Conservation (phyloP, 2,888 invertebrate genomes). For the Drosophila peninsularis region DNA sequence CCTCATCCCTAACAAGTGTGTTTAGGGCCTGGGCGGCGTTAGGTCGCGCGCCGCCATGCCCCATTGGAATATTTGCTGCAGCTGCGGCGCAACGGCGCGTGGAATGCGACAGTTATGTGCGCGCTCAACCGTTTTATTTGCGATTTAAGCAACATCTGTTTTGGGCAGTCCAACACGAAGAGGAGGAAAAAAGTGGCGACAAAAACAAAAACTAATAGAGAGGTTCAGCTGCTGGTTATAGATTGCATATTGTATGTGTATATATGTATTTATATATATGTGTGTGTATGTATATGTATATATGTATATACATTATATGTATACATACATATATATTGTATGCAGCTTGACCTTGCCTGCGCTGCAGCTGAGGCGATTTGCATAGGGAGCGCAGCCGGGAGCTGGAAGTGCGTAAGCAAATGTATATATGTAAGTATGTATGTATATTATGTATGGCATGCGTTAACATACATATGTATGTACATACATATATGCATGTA, state of each 20-base stretch:
- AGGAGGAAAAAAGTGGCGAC: not conserved
- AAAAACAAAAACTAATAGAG: not conserved
- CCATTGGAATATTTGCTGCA: constrained; percentile 26
- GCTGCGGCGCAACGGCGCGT: constrained; percentile 41
- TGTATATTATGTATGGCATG: too few species aligned
- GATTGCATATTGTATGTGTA: not conserved
- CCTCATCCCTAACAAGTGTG: not conserved
- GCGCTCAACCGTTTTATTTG: constrained; percentile 57
- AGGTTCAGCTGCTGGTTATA: constrained; percentile 15
- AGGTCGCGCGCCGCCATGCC: constrained; percentile 27
- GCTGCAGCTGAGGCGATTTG: constrained; percentile 4
- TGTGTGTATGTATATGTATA: not conserved
- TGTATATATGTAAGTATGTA: not conserved
- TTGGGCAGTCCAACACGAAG: constrained; percentile 37
- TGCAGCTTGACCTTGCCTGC: constrained; percentile 28
- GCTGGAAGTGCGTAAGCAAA: constrained; percentile 8
- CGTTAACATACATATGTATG: not conserved
- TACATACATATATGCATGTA: not conserved
- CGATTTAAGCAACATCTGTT: constrained; percentile 72
- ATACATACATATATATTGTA: not conserved
- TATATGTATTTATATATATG: not conserved
- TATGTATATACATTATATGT: not conserved
- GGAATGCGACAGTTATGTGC: constrained; percentile 44
- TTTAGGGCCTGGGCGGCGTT: constrained; percentile 17
- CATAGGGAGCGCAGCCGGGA: constrained; percentile 15